Percentiles rank a stretch among this genome's conserved stretches.
Conservation (phyloP, 2,797 vertebrate genomes). For the Aulostomus chinensis region DNA sequence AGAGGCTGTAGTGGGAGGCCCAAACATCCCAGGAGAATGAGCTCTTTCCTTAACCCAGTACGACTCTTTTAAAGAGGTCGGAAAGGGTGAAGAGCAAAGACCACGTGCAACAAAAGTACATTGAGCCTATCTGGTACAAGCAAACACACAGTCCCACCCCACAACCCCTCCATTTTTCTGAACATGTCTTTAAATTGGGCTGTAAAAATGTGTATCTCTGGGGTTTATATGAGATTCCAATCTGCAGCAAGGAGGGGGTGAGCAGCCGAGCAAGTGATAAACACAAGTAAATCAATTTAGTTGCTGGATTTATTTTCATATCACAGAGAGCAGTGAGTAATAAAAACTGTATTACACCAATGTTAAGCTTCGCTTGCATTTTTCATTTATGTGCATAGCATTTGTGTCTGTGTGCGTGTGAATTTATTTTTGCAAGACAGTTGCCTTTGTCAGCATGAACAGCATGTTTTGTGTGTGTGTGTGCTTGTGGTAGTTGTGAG, state of each 20-base stretch:
- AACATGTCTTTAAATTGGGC: constrained; percentile 60
- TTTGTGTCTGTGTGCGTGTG: constrained; percentile 6
- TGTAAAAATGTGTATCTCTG: constrained; percentile 65
- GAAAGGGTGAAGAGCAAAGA: constrained; percentile 31
- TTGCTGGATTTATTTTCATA: constrained; percentile 65
- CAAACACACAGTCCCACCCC: constrained; percentile 11
- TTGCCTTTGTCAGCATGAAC: constrained; percentile 27
- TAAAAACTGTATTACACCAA: constrained; percentile 67
- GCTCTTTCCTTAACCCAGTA: constrained; percentile 29
- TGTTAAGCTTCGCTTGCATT: constrained; percentile 58
- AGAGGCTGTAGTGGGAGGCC: constrained; percentile 23
- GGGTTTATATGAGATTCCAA: constrained; percentile 63
- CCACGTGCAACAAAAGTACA: constrained; percentile 39
- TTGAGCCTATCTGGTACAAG: constrained; percentile 46
- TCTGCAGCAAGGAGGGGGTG: constrained; percentile 42
- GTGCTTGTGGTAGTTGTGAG: constrained; percentile 2
- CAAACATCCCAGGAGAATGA: constrained; percentile 30
- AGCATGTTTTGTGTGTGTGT: constrained; percentile 4
- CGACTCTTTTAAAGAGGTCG: constrained; percentile 45
- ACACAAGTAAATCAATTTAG: constrained; percentile 76
- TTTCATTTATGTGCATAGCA: constrained; percentile 51
- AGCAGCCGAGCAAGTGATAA: constrained; percentile 62
- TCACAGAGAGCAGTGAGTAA: constrained; percentile 61
- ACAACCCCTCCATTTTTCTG: constrained; percentile 16
- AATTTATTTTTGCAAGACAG: constrained; percentile 26